Conservation (phyloP, 2,888 invertebrate species). For the Diaphora mendica region DNA sequence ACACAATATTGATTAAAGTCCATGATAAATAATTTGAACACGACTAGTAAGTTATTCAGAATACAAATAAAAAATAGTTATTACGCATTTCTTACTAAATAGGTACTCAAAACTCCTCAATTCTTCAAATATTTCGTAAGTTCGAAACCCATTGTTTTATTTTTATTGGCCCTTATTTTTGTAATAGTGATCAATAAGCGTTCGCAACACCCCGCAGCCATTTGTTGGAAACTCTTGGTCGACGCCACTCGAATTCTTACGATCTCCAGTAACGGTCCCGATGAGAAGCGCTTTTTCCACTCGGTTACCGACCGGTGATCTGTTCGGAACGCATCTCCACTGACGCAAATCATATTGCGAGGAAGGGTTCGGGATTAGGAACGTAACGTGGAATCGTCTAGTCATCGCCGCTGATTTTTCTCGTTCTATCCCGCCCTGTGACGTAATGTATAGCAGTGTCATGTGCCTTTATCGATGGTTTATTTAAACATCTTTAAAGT, state of each 20-base stretch:
- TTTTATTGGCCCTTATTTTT: neutral
- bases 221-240: constrained; percentile 45
- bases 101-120: neutral
- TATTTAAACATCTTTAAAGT: neutral
- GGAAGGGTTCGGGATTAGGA: constrained; percentile 82
- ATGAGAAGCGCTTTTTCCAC: constrained; percentile 86
- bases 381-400: constrained; percentile 72
- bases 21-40: neutral
- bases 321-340: constrained; percentile 83
- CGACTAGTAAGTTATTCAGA: neutral
- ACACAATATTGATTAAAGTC: no score
- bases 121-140: neutral
- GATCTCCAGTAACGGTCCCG: constrained; percentile 69
- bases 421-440: constrained; percentile 53
- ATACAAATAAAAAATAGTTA: neutral
- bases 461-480: constrained; percentile 36
- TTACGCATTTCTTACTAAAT: neutral
- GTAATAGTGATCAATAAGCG: constrained; percentile 38
- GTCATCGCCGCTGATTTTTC: constrained; percentile 82
- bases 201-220: constrained; percentile 24
- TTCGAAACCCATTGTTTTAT: no score
- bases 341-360: constrained; percentile 86
- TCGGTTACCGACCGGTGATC: constrained; percentile 85
- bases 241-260: constrained; percentile 71
- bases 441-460: constrained; percentile 55